Conservation (phyloP, 2,113 vertebrate species). For the Leptocoma aspasia region DNA sequence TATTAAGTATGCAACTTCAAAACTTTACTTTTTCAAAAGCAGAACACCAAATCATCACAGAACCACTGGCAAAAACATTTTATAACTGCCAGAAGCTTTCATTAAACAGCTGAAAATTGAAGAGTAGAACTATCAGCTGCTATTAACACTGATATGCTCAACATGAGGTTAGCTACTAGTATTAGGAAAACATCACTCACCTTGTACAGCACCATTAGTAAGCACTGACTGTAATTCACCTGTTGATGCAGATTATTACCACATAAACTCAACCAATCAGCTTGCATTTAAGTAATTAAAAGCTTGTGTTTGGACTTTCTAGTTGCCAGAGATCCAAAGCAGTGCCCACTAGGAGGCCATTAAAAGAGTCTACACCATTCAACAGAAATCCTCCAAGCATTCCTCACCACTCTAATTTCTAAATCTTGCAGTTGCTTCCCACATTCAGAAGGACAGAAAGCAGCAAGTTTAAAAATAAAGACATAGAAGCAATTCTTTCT, state of each 20-base stretch:
- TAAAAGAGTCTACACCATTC: not conserved
- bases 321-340: not conserved
- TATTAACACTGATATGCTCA: not conserved
- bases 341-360: not conserved
- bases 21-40: slow-evolving; percentile 66
- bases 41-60: not conserved
- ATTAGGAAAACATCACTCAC: not conserved
- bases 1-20: slow-evolving; percentile 56
- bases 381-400: not conserved
- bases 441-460: not conserved
- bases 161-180: not conserved
- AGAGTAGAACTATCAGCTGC: not conserved
- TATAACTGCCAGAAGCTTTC: not conserved
- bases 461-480: not conserved
- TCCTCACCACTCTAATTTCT: not conserved
- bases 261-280: not conserved
- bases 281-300: not conserved
- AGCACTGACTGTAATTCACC: not conserved
- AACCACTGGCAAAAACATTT: not conserved
- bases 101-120: not conserved
- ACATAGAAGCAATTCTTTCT: not conserved
- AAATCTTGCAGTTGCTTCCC: not conserved
- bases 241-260: not conserved
- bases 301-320: not conserved
- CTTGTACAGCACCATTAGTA: not conserved